Evolutionary conservation across 92 coral and sea anemone species (phyloP).

Genomic region (Micromussa lordhowensis): DNA sequence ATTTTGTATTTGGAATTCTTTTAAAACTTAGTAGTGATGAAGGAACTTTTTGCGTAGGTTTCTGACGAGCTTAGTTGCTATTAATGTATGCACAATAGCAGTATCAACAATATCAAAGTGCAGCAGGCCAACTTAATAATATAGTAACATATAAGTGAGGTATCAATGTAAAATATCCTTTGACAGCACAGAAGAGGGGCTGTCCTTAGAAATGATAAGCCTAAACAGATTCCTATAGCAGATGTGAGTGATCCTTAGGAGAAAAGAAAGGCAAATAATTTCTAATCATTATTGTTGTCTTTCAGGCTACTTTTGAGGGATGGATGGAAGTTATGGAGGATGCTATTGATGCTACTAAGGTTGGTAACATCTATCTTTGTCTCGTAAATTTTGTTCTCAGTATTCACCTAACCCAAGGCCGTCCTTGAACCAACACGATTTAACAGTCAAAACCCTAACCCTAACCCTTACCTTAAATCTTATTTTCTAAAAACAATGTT

Average conservation of each 20-base stretch:
- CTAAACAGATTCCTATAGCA: too few species aligned
- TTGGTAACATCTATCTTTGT: slow-evolving; percentile 1
- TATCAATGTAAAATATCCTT: too few species aligned
- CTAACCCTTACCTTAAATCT: too few species aligned
- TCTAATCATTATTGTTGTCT: background rate
- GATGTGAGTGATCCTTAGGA: too few species aligned
- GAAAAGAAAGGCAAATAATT: background rate
- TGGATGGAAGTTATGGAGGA: slow-evolving; percentile 99
- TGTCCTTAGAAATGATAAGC: too few species aligned
- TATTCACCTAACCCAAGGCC: background rate
- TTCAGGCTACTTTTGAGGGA: slow-evolving; percentile 98
- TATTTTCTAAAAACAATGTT: too few species aligned
- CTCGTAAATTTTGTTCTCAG: background rate
- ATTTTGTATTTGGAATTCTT: background rate
- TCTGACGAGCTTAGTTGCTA: background rate
- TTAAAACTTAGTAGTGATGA: background rate
- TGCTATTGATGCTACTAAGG: slow-evolving; percentile 93
- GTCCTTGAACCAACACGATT: too few species aligned
- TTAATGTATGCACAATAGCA: background rate
- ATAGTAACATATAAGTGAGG: too few species aligned
- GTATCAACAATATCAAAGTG: background rate
- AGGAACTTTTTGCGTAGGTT: background rate
- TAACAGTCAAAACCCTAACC: too few species aligned
- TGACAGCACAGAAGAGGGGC: background rate
- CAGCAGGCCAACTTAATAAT: too few species aligned